Evolutionary conservation across 2,113 vertebrate genomes (phyloP), one percentile per base, ranked within the genome.

Genomic region (Chinchilla lanigera): DNA sequence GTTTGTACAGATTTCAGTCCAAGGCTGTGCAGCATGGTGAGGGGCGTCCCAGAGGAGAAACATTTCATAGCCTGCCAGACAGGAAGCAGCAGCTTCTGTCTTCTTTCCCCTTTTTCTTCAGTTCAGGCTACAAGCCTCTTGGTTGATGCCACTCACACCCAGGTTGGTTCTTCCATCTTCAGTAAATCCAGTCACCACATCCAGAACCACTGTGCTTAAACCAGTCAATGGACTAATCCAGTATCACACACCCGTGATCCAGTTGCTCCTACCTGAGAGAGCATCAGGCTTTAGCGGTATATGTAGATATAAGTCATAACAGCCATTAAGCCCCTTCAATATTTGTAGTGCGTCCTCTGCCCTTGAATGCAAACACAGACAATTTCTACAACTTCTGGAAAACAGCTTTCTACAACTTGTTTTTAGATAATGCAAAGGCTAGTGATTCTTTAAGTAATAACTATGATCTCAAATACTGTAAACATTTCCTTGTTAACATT

Each of bases 371-470:
- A 33, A 78, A 54, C 10, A 0, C 26, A 90, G n/a, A 82, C 38
- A 52, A 73, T 67, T 60, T 38, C 47, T 33, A 71, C 14, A 54
- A 52, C 1, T 24, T 22, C 28, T n/a, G 14, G 3, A 7, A 19
- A n/a, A n/a, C n/a, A n/a, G n/a, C n/a, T n/a, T n/a, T n/a, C n/a
- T n/a, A n/a, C n/a, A n/a, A n/a, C n/a, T 69, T 33, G 24, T 4
- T 30, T 56, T 82, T n/a, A 44, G 33, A 2, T 20, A n/a, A 86
- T 56, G 47, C 20, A 92, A 94, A 84, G 60, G 0, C 12, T 58
- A 65, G 2, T 88, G 61, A 50, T 54, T 60, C 89, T 75, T 95
- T 24, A 89, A 50, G 10, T 41, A 65, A 44, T 58, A 89, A 67
- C 24, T 35, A 44, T 19, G 3, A 35, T 47, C 38, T 58, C 67